Evolutionary conservation across 2,797 vertebrate genomes (phyloP), one percentile per base, ranked within the genome.

Genomic region (Coracias cyanogaster): DNA sequence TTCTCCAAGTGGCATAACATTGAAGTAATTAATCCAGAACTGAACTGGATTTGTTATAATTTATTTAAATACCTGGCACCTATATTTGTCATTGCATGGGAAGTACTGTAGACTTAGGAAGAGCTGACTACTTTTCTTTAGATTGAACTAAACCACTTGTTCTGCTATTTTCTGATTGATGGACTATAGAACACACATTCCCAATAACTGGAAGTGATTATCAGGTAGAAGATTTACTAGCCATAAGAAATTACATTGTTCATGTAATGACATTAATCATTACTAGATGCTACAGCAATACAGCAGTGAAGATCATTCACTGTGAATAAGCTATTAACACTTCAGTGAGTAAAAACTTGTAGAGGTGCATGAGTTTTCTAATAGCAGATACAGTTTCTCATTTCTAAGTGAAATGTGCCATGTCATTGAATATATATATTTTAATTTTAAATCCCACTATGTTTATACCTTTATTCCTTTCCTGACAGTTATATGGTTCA

Each of bases 241-340:
- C 69, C 37, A 10, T 80, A 71, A 86, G 77, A 90, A 92, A 89
- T 93, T 55, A n/a, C 31, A 29, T 80, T 76, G 69, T 66, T 94
- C 26, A 58, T 84, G 26, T 60, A 74, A 71, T 33, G 85, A n/a
- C 66, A 65, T 86, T 86, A 87, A 84, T 80, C 55, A 73, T 66
- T 82, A 3, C 11, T 45, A 51, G 43, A 24, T 45, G 39, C 46
- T 61, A 17, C 65, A 58, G 37, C n/a, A 78, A 60, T 72, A 41
- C 21, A 57, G 22, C 46, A 57, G 4, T 48, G 61, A 66, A 71
- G 57, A 71, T 82, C 74, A 19, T 71, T 77, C 29, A 17, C 60
- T 64, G 21, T 77, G 67, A 77, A 81, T 18, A 60, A 22, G 46
- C 21, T 64, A n/a, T 65, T 49, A 86, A 29, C 21, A 45, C 21